A percentile compares a stretch with the other conserved stretches of the same genome.
Evolutionary conservation across 2,113 vertebrate species (phyloP).

Genomic region (Alethe diademata): DNA sequence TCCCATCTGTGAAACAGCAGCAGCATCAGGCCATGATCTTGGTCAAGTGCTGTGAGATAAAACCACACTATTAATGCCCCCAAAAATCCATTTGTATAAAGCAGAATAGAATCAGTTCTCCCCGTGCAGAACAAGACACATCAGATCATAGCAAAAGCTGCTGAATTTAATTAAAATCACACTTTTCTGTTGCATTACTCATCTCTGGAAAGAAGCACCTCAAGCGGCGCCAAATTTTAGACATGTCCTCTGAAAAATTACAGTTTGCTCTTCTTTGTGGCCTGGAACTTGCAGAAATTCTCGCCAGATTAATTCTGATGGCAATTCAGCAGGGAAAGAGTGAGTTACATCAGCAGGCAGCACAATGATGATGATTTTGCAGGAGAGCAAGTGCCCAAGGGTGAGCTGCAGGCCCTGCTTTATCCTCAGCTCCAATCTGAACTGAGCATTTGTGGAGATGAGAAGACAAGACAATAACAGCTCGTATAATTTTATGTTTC

Average conservation of each 20-base stretch:
- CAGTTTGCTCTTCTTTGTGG: constrained; percentile 8
- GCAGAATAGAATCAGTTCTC: neutral
- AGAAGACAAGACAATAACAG: neutral
- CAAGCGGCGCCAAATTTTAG: neutral
- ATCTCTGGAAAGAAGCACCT: constrained; percentile 46
- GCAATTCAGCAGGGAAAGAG: neutral
- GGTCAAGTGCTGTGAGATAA: neutral
- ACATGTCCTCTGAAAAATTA: neutral
- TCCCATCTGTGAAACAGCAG: neutral
- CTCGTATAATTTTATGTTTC: neutral
- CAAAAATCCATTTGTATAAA: neutral
- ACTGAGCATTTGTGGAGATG: neutral
- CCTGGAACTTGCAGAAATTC: constrained; percentile 1
- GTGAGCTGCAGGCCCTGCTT: neutral
- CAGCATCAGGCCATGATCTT: neutral
- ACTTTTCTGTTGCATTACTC: constrained; percentile 26
- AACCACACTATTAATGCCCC: neutral
- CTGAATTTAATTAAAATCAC: constrained; percentile 49
- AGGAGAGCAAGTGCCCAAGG: neutral
- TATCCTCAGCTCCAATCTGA: neutral
- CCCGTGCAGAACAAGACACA: neutral
- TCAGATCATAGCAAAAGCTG: constrained; percentile 17
- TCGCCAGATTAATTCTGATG: neutral
- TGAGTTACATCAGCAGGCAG: neutral
- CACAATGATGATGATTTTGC: neutral